Evolutionary conservation across 2,113 vertebrate genomes (phyloP).

Genomic region (Petromus typicus): DNA sequence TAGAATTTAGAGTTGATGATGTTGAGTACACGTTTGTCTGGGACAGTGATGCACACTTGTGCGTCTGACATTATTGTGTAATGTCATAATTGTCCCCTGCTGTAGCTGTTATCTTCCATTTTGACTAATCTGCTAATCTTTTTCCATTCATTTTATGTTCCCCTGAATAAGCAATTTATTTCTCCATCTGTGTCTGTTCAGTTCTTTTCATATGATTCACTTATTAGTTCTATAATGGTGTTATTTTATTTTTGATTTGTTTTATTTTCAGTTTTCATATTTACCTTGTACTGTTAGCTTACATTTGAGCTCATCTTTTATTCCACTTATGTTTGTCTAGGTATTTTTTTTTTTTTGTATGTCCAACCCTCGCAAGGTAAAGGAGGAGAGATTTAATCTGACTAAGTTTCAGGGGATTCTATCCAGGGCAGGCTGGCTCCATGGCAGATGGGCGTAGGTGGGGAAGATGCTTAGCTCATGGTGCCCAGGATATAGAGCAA

Average conservation of each 20-base stretch:
- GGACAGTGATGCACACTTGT: slow-evolving; percentile 9
- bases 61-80: background rate
- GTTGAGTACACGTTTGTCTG: slow-evolving; percentile 36
- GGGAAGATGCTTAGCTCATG: background rate
- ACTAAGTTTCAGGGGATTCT: background rate
- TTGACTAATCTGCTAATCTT: slow-evolving; percentile 25
- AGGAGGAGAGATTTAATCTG: background rate
- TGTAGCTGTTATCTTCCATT: background rate
- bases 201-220: slow-evolving; percentile 56
- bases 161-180: slow-evolving; percentile 38
- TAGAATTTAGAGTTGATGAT: slow-evolving; percentile 1
- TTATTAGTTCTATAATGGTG: slow-evolving; percentile 53
- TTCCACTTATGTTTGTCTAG: background rate
- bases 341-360: background rate
- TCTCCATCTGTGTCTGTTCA: slow-evolving; percentile 23
- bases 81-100: background rate
- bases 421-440: background rate
- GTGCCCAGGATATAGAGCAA: background rate
- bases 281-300: slow-evolving; percentile 41
- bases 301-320: slow-evolving; percentile 40
- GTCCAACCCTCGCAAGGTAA: background rate
- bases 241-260: slow-evolving; percentile 59
- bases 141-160: slow-evolving; percentile 33
- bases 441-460: background rate
- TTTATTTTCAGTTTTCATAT: slow-evolving; percentile 64